These are phyloP conservation scores for Bombus impatiens DNA, from an alignment of 1,140 invertebrate species.

Conservation along the genomic window DNA sequence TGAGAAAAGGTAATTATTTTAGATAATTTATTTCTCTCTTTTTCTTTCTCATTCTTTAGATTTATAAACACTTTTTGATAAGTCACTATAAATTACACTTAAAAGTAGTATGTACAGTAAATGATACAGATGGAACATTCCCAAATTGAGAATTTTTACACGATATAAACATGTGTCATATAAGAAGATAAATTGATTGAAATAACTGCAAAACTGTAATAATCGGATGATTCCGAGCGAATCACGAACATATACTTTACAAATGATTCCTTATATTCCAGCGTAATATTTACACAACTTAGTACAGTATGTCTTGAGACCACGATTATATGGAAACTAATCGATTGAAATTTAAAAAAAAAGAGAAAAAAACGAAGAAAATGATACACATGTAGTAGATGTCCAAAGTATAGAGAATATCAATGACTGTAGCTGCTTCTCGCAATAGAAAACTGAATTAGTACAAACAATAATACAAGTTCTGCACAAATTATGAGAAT, in stretches of 20 bases:
- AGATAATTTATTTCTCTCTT: constrained; percentile 28
- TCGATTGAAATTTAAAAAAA: no score
- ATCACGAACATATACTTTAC: background rate
- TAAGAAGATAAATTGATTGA: background rate
- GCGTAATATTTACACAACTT: constrained; percentile 40
- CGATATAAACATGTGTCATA: constrained; percentile 30
- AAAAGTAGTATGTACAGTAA: constrained; percentile 50
- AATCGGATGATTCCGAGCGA: background rate
- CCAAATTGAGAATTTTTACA: constrained; percentile 18
- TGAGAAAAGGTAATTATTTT: constrained; percentile 23
- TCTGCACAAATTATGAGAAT: constrained; percentile 2
- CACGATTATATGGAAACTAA: background rate
- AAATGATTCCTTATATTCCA: background rate
- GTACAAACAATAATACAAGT: constrained; percentile 1
- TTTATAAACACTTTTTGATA: constrained; percentile 46
- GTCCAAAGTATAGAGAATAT: background rate
- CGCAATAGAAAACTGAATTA: background rate
- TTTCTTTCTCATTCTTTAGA: background rate
- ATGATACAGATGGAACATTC: constrained; percentile 35
- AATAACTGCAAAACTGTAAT: background rate
- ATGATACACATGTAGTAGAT: background rate
- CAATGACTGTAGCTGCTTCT: background rate
- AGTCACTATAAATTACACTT: constrained; percentile 48
- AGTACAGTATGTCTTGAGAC: background rate
- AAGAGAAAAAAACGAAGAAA: background rate